Conservation (phyloP, 2,797 vertebrate species). For the Pagetopsis macropterus region DNA sequence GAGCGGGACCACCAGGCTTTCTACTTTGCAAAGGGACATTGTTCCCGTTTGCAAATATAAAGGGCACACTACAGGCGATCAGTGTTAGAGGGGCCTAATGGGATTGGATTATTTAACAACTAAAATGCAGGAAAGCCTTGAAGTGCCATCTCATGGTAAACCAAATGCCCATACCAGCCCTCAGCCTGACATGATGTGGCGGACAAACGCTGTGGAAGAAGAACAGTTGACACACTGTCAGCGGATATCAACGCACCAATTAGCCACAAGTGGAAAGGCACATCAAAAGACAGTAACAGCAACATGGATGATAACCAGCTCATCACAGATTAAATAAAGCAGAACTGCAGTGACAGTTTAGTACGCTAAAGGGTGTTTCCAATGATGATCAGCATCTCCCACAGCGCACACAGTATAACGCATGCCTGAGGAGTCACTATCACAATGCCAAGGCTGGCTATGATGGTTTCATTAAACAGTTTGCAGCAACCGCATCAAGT, state of each 20-base stretch:
- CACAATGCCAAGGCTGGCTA: not conserved
- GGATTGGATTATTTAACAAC: slow-evolving; percentile 35
- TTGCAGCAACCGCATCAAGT: not conserved
- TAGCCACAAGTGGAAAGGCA: slow-evolving; percentile 17
- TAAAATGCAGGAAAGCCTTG: slow-evolving; percentile 74
- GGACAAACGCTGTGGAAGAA: slow-evolving; percentile 94
- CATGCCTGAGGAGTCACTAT: not conserved
- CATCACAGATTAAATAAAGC: not conserved
- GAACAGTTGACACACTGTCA: slow-evolving; percentile 79
- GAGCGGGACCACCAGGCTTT: slow-evolving; percentile 75
- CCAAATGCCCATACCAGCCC: slow-evolving; percentile 80
- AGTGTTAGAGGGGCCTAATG: slow-evolving; percentile 31
- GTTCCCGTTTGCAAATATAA: slow-evolving; percentile 24
- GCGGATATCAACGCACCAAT: slow-evolving; percentile 19
- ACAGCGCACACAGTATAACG: not conserved
- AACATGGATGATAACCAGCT: slow-evolving; percentile 12
- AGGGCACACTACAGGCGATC: slow-evolving; percentile 31
- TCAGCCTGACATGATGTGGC: slow-evolving; percentile 96
- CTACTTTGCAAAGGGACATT: slow-evolving; percentile 29
- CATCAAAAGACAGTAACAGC: slow-evolving; percentile 3
- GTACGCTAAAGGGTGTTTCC: not conserved
- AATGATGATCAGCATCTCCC: not conserved
- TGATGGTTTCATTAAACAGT: not conserved
- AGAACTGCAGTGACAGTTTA: not conserved
- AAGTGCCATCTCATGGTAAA: slow-evolving; percentile 74